phyloP scores from a whole-genome alignment of 2,113 vertebrate genomes.

The Lycaon pictus region DNA sequence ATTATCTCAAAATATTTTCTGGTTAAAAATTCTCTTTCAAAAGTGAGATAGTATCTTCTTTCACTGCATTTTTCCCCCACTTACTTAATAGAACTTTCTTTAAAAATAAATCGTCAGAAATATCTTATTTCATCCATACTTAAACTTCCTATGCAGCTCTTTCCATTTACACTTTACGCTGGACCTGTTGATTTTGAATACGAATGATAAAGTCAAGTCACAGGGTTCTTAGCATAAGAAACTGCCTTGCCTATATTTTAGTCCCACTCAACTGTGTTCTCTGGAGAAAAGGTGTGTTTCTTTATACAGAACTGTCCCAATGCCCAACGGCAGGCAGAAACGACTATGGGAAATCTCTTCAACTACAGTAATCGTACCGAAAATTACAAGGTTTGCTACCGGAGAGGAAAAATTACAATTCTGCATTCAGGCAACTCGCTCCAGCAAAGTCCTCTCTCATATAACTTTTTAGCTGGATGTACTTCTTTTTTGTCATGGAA shows the following conservation, averaged over 20 bases:
- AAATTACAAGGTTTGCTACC: constrained; percentile 60
- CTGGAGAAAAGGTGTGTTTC: not conserved
- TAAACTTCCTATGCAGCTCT: not conserved
- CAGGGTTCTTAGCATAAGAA: not conserved
- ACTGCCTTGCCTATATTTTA: constrained; percentile 19
- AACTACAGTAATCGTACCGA: not conserved
- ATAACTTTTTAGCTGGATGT: not conserved
- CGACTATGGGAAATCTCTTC: not conserved
- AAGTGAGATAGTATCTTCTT: constrained; percentile 37
- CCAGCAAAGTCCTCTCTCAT: not conserved
- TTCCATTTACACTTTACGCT: not conserved
- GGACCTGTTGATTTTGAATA: not conserved
- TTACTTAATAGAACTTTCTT: not conserved
- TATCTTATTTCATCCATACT: not conserved
- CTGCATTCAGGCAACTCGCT: constrained; percentile 53
- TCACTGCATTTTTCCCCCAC: not conserved
- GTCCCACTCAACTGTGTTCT: constrained; percentile 20
- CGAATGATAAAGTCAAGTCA: constrained; percentile 9
- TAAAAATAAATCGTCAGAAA: constrained; percentile 28
- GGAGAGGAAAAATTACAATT: constrained; percentile 53
- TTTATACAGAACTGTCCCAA: not conserved
- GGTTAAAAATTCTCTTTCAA: constrained; percentile 46
- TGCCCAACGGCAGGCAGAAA: not conserved
- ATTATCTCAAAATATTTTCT: constrained; percentile 63
- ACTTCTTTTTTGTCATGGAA: constrained; percentile 53